Conservation (phyloP, 2,888 invertebrate genomes). For the Hydrotaea diabolus region DNA sequence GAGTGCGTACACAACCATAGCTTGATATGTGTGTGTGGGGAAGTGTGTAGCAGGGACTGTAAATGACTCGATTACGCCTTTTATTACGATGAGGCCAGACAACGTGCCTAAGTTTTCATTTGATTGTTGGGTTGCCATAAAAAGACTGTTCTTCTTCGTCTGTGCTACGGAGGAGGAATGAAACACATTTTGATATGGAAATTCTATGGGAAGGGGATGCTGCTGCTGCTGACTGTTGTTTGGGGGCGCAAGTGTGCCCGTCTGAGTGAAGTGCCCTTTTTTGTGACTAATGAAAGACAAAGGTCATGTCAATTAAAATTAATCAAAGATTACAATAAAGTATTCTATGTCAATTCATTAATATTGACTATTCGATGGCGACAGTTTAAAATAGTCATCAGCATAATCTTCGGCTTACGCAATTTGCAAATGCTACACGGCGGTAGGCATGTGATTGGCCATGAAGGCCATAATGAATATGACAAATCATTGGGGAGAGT, state of each 20-base stretch:
- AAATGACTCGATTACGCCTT: constrained; percentile 74
- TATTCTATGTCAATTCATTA: constrained; percentile 2
- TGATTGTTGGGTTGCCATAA: neutral
- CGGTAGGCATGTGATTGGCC: neutral
- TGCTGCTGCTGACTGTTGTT: neutral
- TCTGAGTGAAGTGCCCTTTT: neutral
- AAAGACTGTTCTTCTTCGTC: neutral
- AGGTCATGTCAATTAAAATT: constrained; percentile 28
- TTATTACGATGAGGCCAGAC: constrained; percentile 54
- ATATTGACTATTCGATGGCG: constrained; percentile 1
- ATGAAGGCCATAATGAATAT: constrained; percentile 50
- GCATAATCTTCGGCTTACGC: neutral
- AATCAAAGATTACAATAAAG: constrained; percentile 16
- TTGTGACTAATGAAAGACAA: neutral
- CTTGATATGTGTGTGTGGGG: too few species aligned
- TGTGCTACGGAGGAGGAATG: neutral
- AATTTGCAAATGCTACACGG: neutral
- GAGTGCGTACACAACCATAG: too few species aligned
- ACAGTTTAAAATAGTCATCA: neutral
- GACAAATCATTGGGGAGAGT: constrained; percentile 62
- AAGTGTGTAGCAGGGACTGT: constrained; percentile 72
- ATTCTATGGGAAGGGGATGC: neutral
- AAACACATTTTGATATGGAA: neutral
- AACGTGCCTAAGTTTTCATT: constrained; percentile 26
- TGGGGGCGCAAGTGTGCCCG: neutral